Evolutionary conservation across 2,113 vertebrate species (phyloP).

Genomic region (Anguilla rostrata): DNA sequence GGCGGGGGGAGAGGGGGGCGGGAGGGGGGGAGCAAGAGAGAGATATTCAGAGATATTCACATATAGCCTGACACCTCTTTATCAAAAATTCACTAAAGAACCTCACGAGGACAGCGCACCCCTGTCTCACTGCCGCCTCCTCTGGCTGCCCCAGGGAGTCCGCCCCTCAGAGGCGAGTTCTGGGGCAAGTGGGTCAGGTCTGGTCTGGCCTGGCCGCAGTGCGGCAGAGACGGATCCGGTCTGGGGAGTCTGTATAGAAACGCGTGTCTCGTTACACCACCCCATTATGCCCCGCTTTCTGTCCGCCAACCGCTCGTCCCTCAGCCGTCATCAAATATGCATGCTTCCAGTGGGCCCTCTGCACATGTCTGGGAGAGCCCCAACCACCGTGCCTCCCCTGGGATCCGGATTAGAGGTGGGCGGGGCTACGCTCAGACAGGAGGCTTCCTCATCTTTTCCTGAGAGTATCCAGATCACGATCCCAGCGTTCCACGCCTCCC

Average conservation of each 20-base stretch:
- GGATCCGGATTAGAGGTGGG: background rate
- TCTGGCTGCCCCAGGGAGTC: no score
- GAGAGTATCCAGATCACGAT: no score
- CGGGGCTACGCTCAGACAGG: background rate
- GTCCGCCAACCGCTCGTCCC: background rate
- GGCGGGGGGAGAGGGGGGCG: background rate
- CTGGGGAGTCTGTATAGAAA: background rate
- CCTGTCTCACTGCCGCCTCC: no score
- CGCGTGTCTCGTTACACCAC: background rate
- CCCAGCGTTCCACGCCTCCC: no score
- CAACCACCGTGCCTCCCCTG: background rate
- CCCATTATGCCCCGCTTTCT: background rate
- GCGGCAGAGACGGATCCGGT: background rate
- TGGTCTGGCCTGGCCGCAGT: no score
- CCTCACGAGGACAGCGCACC: background rate
- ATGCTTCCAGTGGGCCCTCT: background rate
- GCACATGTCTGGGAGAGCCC: background rate
- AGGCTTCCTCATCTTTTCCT: no score
- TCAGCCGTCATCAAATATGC: constrained; percentile 12
- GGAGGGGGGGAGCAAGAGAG: no score
- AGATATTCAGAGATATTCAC: background rate
- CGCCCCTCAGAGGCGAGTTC: no score
- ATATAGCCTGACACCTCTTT: background rate
- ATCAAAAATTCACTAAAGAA: no score
- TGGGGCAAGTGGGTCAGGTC: no score